Conservation (phyloP, 2,113 vertebrate genomes). For the Neomonachus schauinslandi region DNA sequence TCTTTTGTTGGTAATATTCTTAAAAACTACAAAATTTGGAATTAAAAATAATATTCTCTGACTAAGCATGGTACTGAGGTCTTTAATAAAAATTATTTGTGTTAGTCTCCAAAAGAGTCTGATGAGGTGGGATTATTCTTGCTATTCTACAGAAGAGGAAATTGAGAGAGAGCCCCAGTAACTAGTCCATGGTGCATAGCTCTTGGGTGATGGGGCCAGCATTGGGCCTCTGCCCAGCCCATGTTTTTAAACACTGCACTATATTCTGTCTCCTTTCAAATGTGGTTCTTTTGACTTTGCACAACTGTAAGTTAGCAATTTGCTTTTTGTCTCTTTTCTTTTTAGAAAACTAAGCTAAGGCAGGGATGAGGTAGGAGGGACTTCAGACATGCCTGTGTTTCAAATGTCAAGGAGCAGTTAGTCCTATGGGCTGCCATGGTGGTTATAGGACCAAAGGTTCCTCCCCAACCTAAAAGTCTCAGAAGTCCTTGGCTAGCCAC, state of each 20-base stretch:
- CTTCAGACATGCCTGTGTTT: not conserved
- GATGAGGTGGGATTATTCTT: not conserved
- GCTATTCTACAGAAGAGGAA: no score
- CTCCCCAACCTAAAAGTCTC: not conserved
- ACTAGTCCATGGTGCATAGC: not conserved
- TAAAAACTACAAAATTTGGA: not conserved
- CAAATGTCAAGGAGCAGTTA: not conserved
- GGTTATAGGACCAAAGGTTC: not conserved
- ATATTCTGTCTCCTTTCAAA: not conserved
- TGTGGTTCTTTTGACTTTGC: not conserved
- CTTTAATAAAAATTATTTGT: not conserved
- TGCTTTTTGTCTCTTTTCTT: not conserved
- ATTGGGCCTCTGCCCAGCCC: not conserved
- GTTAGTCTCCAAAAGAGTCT: not conserved
- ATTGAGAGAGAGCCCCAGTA: not conserved
- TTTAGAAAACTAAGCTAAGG: not conserved
- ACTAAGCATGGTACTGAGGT: not conserved
- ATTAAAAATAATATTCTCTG: not conserved
- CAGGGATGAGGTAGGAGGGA: not conserved
- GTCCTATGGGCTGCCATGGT: not conserved
- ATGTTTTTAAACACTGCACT: not conserved
- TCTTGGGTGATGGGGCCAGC: not conserved
- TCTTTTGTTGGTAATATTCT: not conserved
- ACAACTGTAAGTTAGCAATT: not conserved
- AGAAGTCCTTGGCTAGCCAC: not conserved